Evolutionary conservation across 2,797 vertebrate species (phyloP), one percentile per base, ranked within the genome.

Genomic region (Acipenser ruthenus): DNA sequence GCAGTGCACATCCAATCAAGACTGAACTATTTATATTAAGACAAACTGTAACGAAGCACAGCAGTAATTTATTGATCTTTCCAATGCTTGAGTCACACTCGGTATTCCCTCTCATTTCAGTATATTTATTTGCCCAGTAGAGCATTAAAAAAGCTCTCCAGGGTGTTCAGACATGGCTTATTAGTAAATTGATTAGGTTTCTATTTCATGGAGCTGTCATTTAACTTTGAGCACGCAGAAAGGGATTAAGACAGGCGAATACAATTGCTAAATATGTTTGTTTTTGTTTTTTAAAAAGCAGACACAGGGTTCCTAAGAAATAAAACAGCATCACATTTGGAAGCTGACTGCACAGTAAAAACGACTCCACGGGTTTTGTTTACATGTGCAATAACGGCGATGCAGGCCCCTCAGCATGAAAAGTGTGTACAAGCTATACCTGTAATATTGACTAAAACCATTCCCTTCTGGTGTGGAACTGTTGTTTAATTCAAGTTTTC

Each of bases 181-280:
- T 15, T 18, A 59, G 65, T 50, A 59, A 60, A 59, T 59, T 59
- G 53, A 66, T 59, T 66, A 49, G 15, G 53, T 48, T 18, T 56
- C 37, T 23, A 65, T 65, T 65, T 65, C 18, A 65, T 48, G 55
- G 52, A 65, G 59, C 12, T 58, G 62, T 49, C 1, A 56, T 66
- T 66, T 66, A 49, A 66, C 48, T 59, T 49, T 66, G 55, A 10
- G 12, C 9, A 12, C 6, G 47, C 12, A 66, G 59, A 48, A 37
- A n/a, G 18, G 37, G 55, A 66, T 58, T 65, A 58, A 8, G 52
- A n/a, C 49, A 58, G 53, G 37, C 52, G 55, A 58, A 66, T 66
- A 48, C 7, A 66, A n/a, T n/a, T 58, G 55, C 6, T 58, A 58
- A 6, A 52, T 52, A 18, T 18, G 11, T 8, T 52, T 8, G 11